Base-by-base conservation (phyloP, 2,113 vertebrate species). In the Ellobius talpinus region DNA sequence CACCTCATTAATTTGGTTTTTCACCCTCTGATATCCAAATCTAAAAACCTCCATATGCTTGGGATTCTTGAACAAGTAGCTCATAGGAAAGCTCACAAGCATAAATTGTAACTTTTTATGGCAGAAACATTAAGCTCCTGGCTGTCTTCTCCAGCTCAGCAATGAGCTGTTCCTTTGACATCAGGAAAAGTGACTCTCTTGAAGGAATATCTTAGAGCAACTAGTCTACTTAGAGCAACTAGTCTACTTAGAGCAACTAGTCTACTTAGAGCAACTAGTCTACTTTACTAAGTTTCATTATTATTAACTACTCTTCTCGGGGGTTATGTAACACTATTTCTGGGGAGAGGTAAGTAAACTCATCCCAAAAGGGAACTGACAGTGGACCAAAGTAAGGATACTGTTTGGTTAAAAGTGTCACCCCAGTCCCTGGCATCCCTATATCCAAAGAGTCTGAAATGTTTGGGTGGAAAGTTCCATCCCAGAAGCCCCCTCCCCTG, bases 1-100 rank as follows among this genome's bases (percentile, higher is more conserved):
- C 72, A 97, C 33, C 68, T 76, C 96, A 94, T 95, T 87, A 93
- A 79, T 96, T 45, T 89, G 9, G 96, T 97, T 88, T 97, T 97
- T 97, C 1, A 0, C 89, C 11, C 93, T 96, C 85, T 95, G 92
- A 96, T 96, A 95, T 94, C 86, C 85, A 96, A 95, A 70, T 76
- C n/a, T 96, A 91, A 94, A 94, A 84, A 36, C 31, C 14, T 73
- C 33, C 21, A 13, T 50, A 61, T 42, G 7, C 39, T 93, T 97
- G n/a, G 61, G 55, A 42, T 78, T 95, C 66, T 73, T 63, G 23
- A 55, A 65, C 42, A 77, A 96, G n/a, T 81, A 89, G 70, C 87
- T n/a, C 79, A 33, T 26, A 42, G n/a, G 10, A 86, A 42, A 17
- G 73, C 90, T 93, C 77, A 65, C 14, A 94, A 39, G 8, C 2